Conservation (phyloP, 2,888 invertebrate genomes). For the Noctua comes region DNA sequence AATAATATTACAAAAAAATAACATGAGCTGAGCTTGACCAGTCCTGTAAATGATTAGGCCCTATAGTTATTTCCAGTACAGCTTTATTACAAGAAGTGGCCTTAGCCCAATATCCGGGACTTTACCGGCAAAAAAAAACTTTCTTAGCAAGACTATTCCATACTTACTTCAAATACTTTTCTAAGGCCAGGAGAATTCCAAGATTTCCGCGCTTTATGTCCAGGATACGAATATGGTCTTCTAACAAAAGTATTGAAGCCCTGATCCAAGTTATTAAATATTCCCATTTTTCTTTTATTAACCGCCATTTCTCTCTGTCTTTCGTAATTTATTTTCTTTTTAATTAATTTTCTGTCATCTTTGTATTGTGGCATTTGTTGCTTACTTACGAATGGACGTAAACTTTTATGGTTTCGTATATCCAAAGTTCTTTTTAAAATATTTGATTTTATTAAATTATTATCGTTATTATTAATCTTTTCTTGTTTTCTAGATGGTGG, state of each 20-base stretch:
- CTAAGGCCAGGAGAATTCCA: constrained; percentile 1
- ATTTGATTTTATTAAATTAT: background rate
- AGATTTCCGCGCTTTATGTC: background rate
- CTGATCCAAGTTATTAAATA: background rate
- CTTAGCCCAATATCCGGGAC: background rate
- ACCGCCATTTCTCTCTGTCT: background rate
- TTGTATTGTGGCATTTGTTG: background rate
- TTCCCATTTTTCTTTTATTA: background rate
- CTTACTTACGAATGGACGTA: background rate
- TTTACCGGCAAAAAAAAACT: background rate
- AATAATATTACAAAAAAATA: background rate
- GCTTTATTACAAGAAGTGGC: background rate
- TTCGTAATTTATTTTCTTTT: background rate
- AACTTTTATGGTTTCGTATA: background rate
- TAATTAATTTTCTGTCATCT: background rate
- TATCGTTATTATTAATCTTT: constrained; percentile 19
- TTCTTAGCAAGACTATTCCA: background rate
- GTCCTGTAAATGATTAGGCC: background rate
- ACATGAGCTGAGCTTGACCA: background rate
- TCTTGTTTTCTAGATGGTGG: constrained; percentile 40
- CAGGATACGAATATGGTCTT: background rate
- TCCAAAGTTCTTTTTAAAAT: background rate
- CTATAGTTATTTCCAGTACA: background rate
- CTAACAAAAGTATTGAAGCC: background rate
- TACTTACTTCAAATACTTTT: constrained; percentile 47